Evolutionary conservation across 2,113 vertebrate genomes (phyloP), one percentile per base, ranked within the genome.

Genomic region (Panurus biarmicus): DNA sequence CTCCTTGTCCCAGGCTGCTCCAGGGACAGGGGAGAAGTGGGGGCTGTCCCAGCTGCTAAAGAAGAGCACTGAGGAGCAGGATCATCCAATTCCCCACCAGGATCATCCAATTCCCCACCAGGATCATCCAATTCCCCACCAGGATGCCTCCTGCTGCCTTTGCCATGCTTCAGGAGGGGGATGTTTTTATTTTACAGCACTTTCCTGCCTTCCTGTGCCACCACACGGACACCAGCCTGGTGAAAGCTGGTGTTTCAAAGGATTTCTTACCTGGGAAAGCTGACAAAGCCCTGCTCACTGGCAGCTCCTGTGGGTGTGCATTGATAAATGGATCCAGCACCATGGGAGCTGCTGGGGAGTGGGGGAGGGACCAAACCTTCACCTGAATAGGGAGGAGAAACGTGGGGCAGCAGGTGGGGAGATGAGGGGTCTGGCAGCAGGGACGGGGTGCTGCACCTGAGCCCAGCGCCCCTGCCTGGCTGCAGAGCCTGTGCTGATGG

Each of bases 231-330:
- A 9, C 28, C 48, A 31, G 53, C 64, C 47, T 4, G 20, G 16
- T 54, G 69, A 18, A 11, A 25, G 24, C 60, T 7, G 11, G 10
- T 22, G 31, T 22, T 42, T 24, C 70, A 21, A 19, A 77, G 51
- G 45, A 16, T n/a, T 87, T 66, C n/a, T 56, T 31, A 33, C 56
- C 85, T 6, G 5, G 10, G 26, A 57, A 45, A 66, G 42, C n/a
- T n/a, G 23, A 16, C 35, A 26, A 22, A n/a, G 44, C 60, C 35
- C n/a, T 78, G 38, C 29, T 29, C 35, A 7, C 28, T 31, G 29
- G 50, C 11, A 15, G 29, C 44, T 70, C 56, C 57, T 0, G 0
- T 4, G n/a, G 11, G 11, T 28, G 24, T 48, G 44, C 38, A 10
- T 17, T 9, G 21, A 14, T 16, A 22, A 85, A 77, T 4, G 28